phyloP scores from a whole-genome alignment of 2,113 vertebrate species.

The Ancistrus triradiatus region DNA sequence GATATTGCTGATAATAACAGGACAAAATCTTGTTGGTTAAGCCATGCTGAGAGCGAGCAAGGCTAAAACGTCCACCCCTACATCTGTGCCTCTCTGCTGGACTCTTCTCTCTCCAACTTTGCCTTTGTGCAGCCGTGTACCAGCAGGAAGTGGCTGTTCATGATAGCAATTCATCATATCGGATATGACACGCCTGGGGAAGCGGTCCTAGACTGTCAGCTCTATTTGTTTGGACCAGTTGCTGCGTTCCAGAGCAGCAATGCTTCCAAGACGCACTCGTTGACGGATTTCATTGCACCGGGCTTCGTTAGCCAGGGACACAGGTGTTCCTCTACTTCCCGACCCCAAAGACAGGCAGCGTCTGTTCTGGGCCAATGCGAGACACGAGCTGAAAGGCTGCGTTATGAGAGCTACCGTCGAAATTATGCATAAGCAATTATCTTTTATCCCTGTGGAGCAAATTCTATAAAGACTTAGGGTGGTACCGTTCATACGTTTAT shows the following conservation, averaged over 20 bases:
- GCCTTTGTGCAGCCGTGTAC: constrained; percentile 45
- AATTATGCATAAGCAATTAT: constrained; percentile 5
- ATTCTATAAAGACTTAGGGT: too few species aligned
- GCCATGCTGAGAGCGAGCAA: too few species aligned
- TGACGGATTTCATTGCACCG: constrained; percentile 49
- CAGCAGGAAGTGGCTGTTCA: constrained; percentile 49
- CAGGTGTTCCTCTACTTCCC: constrained; percentile 55
- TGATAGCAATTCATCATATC: constrained; percentile 63
- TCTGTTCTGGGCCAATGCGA: constrained; percentile 49
- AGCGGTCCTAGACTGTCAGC: constrained; percentile 25
- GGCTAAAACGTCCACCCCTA: too few species aligned
- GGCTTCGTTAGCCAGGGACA: constrained; percentile 57
- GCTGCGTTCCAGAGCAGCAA: constrained; percentile 56
- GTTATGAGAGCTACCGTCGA: neutral
- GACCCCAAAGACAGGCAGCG: constrained; percentile 53
- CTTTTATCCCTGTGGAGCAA: neutral
- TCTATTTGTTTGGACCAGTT: constrained; percentile 52
- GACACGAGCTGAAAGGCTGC: constrained; percentile 24
- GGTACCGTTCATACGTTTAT: too few species aligned
- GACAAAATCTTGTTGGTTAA: neutral
- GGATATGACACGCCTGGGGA: constrained; percentile 42
- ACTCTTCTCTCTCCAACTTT: neutral
- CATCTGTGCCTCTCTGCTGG: constrained; percentile 2
- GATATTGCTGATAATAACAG: too few species aligned
- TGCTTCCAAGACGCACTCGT: constrained; percentile 58